Conservation (phyloP, 2,113 vertebrate genomes). For the Dasypus novemcinctus region DNA sequence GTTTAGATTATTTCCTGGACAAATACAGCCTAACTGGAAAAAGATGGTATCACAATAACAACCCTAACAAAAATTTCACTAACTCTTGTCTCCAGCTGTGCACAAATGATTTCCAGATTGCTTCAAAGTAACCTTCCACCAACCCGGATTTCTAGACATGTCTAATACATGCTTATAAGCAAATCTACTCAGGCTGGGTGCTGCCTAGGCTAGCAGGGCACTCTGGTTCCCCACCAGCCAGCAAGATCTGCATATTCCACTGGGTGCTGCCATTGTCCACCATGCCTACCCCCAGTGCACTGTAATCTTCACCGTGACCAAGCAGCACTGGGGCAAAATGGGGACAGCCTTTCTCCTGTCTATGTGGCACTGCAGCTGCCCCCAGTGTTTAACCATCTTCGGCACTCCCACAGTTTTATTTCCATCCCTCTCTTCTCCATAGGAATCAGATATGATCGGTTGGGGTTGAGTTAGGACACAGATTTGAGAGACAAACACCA, state of each 20-base stretch:
- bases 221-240: not conserved
- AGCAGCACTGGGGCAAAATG: not conserved
- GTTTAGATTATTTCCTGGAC: not conserved
- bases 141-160: rapidly evolving
- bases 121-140: not conserved
- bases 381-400: too few species aligned
- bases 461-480: not conserved
- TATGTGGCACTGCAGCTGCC: not conserved
- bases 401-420: not conserved
- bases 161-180: not conserved
- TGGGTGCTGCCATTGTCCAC: not conserved
- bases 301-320: not conserved
- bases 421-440: not conserved
- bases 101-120: not conserved
- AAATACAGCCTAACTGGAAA: not conserved
- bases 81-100: not conserved
- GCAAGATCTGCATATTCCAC: not conserved
- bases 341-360: not conserved
- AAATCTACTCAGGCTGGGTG: not conserved
- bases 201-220: not conserved
- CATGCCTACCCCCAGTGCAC: not conserved
- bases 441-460: not conserved
- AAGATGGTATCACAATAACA: not conserved
- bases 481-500: not conserved
- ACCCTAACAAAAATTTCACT: not conserved